Evolutionary conservation across 2,113 vertebrate species (phyloP).

Genomic region (Motacilla alba): DNA sequence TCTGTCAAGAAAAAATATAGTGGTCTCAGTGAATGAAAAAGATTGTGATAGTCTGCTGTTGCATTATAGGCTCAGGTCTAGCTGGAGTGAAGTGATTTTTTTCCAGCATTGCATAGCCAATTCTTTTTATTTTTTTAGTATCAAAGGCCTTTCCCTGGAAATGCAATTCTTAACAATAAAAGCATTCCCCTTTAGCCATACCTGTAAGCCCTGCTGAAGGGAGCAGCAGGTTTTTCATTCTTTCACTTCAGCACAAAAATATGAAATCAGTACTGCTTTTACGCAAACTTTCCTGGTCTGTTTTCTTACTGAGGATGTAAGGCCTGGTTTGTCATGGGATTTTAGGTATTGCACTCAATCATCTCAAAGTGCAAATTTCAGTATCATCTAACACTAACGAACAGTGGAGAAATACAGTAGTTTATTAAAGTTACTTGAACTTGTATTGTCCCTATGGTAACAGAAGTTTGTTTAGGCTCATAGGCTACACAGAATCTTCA

Average conservation of each 20-base stretch:
- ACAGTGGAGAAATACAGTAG: background rate
- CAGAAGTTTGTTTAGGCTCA: background rate
- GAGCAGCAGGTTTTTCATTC: background rate
- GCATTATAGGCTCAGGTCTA: background rate
- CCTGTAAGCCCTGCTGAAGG: background rate
- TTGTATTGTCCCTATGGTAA: background rate
- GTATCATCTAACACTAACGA: background rate
- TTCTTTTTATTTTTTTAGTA: background rate
- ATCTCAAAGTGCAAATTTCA: background rate
- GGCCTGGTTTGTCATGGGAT: background rate
- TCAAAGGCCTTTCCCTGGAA: background rate
- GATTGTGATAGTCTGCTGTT: background rate
- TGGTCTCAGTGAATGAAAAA: constrained; percentile 51
- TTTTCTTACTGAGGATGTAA: background rate
- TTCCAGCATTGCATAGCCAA: background rate
- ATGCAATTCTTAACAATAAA: background rate
- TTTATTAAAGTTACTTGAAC: background rate
- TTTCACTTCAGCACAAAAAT: background rate
- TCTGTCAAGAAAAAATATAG: constrained; percentile 74
- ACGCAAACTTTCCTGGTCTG: background rate
- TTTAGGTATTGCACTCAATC: background rate
- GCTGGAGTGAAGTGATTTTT: constrained; percentile 7
- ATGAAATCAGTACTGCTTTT: background rate
- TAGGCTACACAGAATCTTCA: background rate
- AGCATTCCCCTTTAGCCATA: background rate